Evolutionary conservation across 1,140 invertebrate species (phyloP).

Genomic region (Asobara japonica): DNA sequence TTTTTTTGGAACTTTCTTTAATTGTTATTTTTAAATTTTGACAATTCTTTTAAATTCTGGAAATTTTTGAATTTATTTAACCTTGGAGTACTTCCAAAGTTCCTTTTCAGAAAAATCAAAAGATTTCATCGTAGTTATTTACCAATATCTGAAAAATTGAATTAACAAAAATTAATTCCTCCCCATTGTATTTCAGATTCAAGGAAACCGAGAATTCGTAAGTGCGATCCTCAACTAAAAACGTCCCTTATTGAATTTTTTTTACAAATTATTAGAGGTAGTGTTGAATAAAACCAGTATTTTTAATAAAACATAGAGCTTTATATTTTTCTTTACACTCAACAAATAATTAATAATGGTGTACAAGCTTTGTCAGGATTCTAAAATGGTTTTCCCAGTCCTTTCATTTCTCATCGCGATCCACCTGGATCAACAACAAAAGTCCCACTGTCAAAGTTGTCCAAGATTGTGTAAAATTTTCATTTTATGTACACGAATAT

Average conservation of each 20-base stretch:
- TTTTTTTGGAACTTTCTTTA: too few species aligned
- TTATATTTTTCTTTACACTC: slow-evolving; percentile 56
- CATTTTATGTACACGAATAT: slow-evolving; percentile 53
- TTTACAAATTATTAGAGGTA: neutral
- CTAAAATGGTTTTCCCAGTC: slow-evolving; percentile 42
- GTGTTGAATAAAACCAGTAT: slow-evolving; percentile 9
- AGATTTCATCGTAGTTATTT: too few species aligned
- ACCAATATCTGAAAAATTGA: too few species aligned
- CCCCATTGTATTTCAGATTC: slow-evolving; percentile 68
- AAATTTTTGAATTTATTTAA: too few species aligned
- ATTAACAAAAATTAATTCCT: too few species aligned
- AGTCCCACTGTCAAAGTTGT: slow-evolving; percentile 10
- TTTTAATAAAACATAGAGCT: slow-evolving; percentile 62
- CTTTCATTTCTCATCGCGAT: neutral
- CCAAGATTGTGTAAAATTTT: slow-evolving; percentile 47
- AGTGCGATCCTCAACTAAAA: slow-evolving; percentile 22
- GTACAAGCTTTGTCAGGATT: slow-evolving; percentile 54
- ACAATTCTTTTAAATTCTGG: too few species aligned
- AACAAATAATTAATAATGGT: slow-evolving; percentile 57
- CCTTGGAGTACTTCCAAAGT: too few species aligned
- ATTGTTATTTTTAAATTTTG: too few species aligned
- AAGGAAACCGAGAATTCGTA: slow-evolving; percentile 80
- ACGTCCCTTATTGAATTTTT: neutral
- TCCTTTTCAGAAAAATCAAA: too few species aligned
- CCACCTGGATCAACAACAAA: slow-evolving; percentile 52